Evolutionary conservation across 2,113 vertebrate species (phyloP).

Genomic region (Tinamus guttatus): DNA sequence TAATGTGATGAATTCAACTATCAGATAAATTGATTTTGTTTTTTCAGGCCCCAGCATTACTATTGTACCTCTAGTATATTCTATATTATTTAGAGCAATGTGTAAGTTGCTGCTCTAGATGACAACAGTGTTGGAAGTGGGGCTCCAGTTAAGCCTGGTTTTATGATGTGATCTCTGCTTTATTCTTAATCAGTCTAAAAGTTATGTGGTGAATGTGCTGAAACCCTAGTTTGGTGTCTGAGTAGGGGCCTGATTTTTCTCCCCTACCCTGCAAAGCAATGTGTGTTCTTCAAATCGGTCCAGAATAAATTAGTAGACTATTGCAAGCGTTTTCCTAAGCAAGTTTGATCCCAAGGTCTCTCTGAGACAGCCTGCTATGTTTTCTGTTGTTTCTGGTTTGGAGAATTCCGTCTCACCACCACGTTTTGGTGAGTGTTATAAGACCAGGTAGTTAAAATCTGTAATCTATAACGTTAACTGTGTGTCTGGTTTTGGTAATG

Average conservation of each 20-base stretch:
- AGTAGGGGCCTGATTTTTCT: not conserved
- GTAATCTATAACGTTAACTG: not conserved
- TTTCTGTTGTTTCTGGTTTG: not conserved
- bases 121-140: not conserved
- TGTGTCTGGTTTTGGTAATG: not conserved
- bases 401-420: not conserved
- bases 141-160: conserved; percentile 19
- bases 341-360: not conserved
- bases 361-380: not conserved
- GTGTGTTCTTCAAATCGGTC: conserved; percentile 45
- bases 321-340: conserved; percentile 4
- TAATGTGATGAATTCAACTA: not conserved
- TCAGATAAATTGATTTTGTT: not conserved
- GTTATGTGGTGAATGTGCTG: conserved; percentile 55
- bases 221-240: conserved; percentile 64
- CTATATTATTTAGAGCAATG: not conserved
- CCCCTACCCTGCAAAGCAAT: not conserved
- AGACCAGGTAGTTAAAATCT: not conserved
- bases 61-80: not conserved
- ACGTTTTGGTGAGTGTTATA: not conserved
- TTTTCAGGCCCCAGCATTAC: not conserved
- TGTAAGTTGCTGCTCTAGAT: not conserved
- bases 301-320: conserved; percentile 42
- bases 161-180: conserved; percentile 16
- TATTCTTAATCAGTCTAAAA: conserved; percentile 56